Base-by-base conservation (phyloP, 2,888 invertebrate species). In the Cheilosia scutellata region DNA sequence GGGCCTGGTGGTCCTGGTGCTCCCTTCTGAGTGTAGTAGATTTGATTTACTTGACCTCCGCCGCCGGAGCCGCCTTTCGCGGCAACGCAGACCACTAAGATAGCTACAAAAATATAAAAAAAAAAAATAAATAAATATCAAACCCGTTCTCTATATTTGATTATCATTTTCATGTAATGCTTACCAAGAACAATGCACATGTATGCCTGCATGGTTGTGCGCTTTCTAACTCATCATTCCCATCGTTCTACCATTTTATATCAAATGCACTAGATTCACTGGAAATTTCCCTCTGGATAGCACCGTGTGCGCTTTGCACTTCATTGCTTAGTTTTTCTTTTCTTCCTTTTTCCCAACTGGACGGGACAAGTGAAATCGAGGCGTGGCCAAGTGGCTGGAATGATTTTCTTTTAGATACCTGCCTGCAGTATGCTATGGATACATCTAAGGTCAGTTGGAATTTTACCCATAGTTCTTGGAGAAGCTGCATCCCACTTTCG, bases 1-100 rank as follows among this genome's bases (percentile, higher is more conserved):
- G 76, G 65, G 0, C 89, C 89, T 2, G 89, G 88, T 3, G 88
- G 88, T 63, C 89, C 89, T 4, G 89, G 88, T 33, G 88, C 87
- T 33, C 89, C 89, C 68, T 87, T 87, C 37, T 88, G 87, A n/a
- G 88, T 87, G 51, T 88, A 88, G 51, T 88, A 88, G 20, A 87
- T 68, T 63, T 80, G 83, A n/a, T 60, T 62, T 1, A 27, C n/a
- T 1, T 42, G 13, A 11, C 47, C 31, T 13, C 42, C 25, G 27
- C 60, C 51, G 16, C 44, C 31, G 9, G 31, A 16, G 40, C 55
- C 5, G 1, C 70, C 76, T 9, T 44, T 71, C 29, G 70, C 76
- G 11, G 63, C 42, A 29, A 65, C 82, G n/a, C 57, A 76, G 2
- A 47, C 63, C 25, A 82, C 16, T 2, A 82, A 2, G n/a, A 82